Conservation (phyloP, 2,888 invertebrate species). For the Baccha elongata region DNA sequence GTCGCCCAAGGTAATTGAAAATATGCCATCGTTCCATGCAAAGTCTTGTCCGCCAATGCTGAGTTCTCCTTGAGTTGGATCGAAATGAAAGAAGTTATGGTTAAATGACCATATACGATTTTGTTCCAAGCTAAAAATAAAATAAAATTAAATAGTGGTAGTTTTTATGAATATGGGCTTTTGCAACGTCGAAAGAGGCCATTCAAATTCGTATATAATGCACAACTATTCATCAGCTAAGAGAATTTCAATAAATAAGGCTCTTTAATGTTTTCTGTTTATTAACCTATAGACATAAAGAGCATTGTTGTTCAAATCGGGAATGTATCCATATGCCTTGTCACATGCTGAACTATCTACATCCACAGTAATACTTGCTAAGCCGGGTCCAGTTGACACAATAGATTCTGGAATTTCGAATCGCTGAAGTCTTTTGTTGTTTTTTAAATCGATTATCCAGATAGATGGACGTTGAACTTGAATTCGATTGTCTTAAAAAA, state of each 20-base stretch:
- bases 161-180: too few relatives aligned
- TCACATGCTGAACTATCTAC: conserved; percentile 84
- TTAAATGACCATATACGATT: conserved; percentile 88
- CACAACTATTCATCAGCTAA: too few relatives aligned
- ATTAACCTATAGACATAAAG: conserved; percentile 82
- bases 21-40: conserved; percentile 92
- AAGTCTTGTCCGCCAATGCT: conserved; percentile 87
- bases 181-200: too few relatives aligned
- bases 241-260: too few relatives aligned
- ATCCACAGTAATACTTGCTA: conserved; percentile 89
- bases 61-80: conserved; percentile 87
- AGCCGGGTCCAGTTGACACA: conserved; percentile 82
- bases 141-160: not conserved
- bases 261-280: too few relatives aligned
- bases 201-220: too few relatives aligned
- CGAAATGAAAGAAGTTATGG: conserved; percentile 90
- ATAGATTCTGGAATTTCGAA: conserved; percentile 82
- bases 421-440: conserved; percentile 85
- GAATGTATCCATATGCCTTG: conserved; percentile 88
- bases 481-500: conserved; percentile 77
- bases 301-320: conserved; percentile 81
- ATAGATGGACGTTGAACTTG: conserved; percentile 85
- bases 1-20: conserved; percentile 87
- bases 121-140: conserved; percentile 82
- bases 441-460: conserved; percentile 86